Percentiles rank a stretch among this genome's conserved stretches.
Evolutionary conservation across 2,888 invertebrate species (phyloP).

Genomic region (Papilio gigon): DNA sequence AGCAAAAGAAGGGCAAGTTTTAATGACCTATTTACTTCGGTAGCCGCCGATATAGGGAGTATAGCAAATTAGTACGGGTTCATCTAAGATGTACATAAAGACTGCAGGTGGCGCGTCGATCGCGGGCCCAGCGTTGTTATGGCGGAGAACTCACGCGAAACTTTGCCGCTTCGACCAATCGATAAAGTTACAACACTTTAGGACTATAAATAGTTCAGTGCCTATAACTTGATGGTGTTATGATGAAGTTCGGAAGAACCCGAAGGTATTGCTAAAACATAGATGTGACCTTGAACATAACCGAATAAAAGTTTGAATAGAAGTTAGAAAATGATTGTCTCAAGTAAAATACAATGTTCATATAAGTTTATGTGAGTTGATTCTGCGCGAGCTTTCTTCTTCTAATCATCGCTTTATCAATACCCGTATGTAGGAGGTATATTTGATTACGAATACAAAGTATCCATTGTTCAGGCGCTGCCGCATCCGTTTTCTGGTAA

Average conservation of each 20-base stretch:
- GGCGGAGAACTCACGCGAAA: slow-evolving; percentile 11
- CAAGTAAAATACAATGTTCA: too few relatives aligned
- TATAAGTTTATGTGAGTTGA: too few relatives aligned
- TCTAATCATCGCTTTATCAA: slow-evolving; percentile 18
- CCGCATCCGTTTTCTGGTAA: slow-evolving; percentile 59
- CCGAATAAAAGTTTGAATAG: too few relatives aligned
- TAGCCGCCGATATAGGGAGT: slow-evolving; percentile 24
- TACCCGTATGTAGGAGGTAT: slow-evolving; percentile 10
- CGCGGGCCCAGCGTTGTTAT: not conserved
- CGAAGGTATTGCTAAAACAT: too few relatives aligned
- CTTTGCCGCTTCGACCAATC: slow-evolving; percentile 9
- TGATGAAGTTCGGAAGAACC: not conserved
- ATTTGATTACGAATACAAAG: slow-evolving; percentile 25
- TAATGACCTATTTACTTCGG: slow-evolving; percentile 27
- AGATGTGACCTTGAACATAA: too few relatives aligned
- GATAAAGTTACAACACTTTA: slow-evolving; percentile 15
- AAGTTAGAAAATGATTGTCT: too few relatives aligned
- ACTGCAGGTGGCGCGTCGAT: slow-evolving; percentile 28
- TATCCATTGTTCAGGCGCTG: slow-evolving; percentile 48
- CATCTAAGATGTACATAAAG: slow-evolving; percentile 17
- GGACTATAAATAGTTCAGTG: not conserved
- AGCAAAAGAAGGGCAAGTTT: slow-evolving; percentile 30
- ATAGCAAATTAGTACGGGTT: slow-evolving; percentile 31
- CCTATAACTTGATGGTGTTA: not conserved
- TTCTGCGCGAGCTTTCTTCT: slow-evolving; percentile 14